These are phyloP conservation scores for Tenthredo distinguenda DNA, from an alignment of 2,888 invertebrate species.

Conservation along the genomic window DNA sequence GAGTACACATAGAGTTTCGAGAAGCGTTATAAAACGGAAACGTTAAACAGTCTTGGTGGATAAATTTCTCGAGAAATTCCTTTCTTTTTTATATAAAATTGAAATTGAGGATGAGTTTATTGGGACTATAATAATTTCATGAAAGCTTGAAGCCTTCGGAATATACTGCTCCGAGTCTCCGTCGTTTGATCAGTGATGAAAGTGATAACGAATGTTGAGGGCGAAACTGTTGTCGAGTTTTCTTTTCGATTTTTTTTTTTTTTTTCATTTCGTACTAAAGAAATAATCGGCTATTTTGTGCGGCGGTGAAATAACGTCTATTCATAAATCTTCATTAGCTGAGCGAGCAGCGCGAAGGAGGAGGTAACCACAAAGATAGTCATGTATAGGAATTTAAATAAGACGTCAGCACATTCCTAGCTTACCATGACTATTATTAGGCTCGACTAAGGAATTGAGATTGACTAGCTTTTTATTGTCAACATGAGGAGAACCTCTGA, in stretches of 20 bases:
- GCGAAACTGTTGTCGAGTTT: neutral
- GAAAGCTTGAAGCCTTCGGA: too few relatives aligned
- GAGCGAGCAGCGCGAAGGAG: constrained; percentile 17
- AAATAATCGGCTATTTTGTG: neutral
- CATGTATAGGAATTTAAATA: constrained; percentile 40
- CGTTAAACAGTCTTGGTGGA: neutral
- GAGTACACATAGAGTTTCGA: neutral
- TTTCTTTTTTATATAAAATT: neutral
- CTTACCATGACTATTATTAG: constrained; percentile 39
- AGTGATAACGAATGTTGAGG: neutral
- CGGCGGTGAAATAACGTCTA: constrained; percentile 24
- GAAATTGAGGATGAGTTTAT: neutral
- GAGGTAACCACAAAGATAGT: constrained; percentile 39
- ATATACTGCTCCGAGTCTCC: neutral
- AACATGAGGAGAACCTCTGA: constrained; percentile 28
- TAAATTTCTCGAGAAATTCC: neutral
- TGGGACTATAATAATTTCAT: too few relatives aligned
- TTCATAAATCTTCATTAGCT: constrained; percentile 50
- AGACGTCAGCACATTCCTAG: constrained; percentile 50
- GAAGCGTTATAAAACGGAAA: neutral
- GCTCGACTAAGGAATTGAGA: constrained; percentile 28
- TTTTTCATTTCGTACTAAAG: neutral
- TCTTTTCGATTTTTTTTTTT: neutral
- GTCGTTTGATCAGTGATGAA: neutral
- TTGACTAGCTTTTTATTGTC: constrained; percentile 47